These are phyloP conservation scores for Pollenia angustigena DNA, from an alignment of 2,888 invertebrate genomes.

Conservation along the genomic window DNA sequence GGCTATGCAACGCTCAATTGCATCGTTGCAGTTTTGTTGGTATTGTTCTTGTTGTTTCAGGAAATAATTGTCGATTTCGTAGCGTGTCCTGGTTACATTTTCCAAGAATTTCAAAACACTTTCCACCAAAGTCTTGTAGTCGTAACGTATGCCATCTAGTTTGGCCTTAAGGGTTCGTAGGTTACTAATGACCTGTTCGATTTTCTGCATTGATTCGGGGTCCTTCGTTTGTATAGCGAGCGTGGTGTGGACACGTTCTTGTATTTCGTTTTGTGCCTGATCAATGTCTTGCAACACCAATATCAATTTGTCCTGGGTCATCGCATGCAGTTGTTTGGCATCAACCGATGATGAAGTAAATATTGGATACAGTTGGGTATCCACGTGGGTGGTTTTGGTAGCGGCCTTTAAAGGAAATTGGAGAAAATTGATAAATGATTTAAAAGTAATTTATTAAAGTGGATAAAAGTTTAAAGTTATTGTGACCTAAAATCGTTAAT, in stretches of 20 bases:
- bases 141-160: constrained; percentile 88
- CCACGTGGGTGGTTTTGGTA: constrained; percentile 88
- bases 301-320: constrained; percentile 86
- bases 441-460: not conserved
- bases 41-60: constrained; percentile 77
- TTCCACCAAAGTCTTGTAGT: constrained; percentile 89
- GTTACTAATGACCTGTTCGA: constrained; percentile 87
- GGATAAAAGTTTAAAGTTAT: not conserved
- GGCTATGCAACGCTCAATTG: constrained; percentile 85
- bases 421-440: constrained; percentile 3
- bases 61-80: constrained; percentile 86
- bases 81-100: constrained; percentile 87
- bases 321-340: constrained; percentile 86
- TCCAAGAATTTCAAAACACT: constrained; percentile 89
- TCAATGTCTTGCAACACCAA: constrained; percentile 87
- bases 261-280: constrained; percentile 88
- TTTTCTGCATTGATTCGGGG: constrained; percentile 84
- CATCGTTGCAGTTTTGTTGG: constrained; percentile 81
- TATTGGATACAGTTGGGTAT: constrained; percentile 90
- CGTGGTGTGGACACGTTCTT: constrained; percentile 88
- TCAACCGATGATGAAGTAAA: constrained; percentile 87
- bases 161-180: constrained; percentile 88
- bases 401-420: constrained; percentile 85
- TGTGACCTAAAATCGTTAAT: no score
- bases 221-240: constrained; percentile 88